Evolutionary conservation across 1,140 invertebrate species (phyloP).

Genomic region (Glomeris maerens): DNA sequence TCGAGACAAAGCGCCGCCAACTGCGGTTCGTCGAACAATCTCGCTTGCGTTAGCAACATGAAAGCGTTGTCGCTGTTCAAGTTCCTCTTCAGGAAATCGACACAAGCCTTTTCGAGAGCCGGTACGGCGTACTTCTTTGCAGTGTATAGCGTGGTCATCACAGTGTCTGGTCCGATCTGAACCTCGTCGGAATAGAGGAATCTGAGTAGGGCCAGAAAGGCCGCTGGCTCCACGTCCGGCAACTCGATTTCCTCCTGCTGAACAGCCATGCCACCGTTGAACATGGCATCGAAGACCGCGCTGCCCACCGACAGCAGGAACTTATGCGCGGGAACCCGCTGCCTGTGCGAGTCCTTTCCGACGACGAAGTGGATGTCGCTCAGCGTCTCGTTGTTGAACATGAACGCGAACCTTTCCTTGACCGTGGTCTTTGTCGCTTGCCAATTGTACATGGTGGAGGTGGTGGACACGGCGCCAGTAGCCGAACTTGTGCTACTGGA

Average conservation of each 20-base stretch:
- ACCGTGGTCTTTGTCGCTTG: slow-evolving; percentile 51
- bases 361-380: slow-evolving; percentile 67
- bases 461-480: too few species aligned
- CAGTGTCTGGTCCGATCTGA: slow-evolving; percentile 68
- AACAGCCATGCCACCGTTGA: slow-evolving; percentile 55
- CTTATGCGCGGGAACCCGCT: slow-evolving; percentile 67
- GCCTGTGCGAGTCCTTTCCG: slow-evolving; percentile 46
- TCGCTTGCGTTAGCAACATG: slow-evolving; percentile 56
- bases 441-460: slow-evolving; percentile 24
- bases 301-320: slow-evolving; percentile 67
- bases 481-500: too few species aligned
- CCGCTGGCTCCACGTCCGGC: slow-evolving; percentile 67
- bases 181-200: slow-evolving; percentile 74
- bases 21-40: slow-evolving; percentile 66
- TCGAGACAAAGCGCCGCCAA: slow-evolving; percentile 64
- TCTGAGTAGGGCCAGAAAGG: slow-evolving; percentile 51
- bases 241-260: slow-evolving; percentile 57
- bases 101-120: slow-evolving; percentile 65
- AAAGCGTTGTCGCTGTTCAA: slow-evolving; percentile 73
- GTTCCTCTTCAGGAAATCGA: slow-evolving; percentile 67
- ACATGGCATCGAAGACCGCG: slow-evolving; percentile 77
- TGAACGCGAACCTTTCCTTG: slow-evolving; percentile 57
- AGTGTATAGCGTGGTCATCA: slow-evolving; percentile 73
- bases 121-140: slow-evolving; percentile 78
- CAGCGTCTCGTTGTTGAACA: slow-evolving; percentile 67